Evolutionary conservation across 2,113 vertebrate genomes (phyloP).

Genomic region (Mus pahari): DNA sequence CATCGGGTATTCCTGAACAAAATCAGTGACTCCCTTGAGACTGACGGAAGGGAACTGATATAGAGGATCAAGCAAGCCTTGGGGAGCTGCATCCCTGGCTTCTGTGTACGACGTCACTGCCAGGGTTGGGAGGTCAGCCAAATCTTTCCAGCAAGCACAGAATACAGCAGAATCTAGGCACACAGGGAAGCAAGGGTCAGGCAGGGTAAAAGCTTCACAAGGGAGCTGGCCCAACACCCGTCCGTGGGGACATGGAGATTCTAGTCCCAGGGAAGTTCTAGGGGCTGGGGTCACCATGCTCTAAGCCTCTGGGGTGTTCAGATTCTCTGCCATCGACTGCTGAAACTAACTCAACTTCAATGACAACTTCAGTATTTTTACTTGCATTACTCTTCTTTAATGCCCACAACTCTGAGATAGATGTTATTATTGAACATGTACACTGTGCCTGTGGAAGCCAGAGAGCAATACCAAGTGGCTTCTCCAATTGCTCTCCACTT

Average conservation of each 20-base stretch:
- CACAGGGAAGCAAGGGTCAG: background rate
- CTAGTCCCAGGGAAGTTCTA: background rate
- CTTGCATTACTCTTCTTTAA: background rate
- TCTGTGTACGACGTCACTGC: background rate
- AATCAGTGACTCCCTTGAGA: background rate
- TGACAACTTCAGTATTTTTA: background rate
- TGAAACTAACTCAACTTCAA: background rate
- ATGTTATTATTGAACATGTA: background rate
- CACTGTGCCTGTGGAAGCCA: background rate
- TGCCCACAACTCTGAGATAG: background rate
- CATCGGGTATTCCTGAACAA: background rate
- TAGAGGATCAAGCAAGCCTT: background rate
- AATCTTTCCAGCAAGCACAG: background rate
- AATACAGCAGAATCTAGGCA: background rate
- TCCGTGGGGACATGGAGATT: background rate
- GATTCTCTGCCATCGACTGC: background rate
- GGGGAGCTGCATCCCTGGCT: background rate
- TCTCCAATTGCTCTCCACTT: background rate
- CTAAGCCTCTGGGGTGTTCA: background rate
- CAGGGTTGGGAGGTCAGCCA: slow-evolving; percentile 22
- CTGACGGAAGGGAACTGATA: background rate
- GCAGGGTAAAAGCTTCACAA: background rate
- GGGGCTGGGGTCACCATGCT: background rate
- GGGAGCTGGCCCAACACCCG: background rate
- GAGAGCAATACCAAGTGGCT: background rate